Conservation (phyloP, 2,113 vertebrate species). For the Circaetus gallicus region DNA sequence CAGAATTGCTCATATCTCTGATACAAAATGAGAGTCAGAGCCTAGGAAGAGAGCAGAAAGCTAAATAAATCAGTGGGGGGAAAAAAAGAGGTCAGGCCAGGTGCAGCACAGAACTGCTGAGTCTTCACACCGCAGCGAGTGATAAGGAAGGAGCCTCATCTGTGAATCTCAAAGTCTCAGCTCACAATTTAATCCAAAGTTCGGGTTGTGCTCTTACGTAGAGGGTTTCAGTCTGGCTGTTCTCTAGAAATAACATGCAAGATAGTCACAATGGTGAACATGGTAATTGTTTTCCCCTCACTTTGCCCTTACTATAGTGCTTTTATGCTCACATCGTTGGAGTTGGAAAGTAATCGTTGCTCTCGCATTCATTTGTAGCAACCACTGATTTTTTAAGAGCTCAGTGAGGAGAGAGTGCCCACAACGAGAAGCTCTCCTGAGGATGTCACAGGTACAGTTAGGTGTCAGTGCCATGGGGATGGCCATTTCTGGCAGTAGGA, state of each 20-base stretch:
- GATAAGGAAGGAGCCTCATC: conserved; percentile 26
- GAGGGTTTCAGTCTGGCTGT: neutral
- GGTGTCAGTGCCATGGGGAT: neutral
- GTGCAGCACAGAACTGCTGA: conserved; percentile 50
- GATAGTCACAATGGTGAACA: neutral
- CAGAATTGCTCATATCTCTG: neutral
- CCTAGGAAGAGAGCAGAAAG: conserved; percentile 10
- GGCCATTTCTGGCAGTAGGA: neutral
- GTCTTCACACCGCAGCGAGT: neutral
- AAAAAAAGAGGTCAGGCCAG: conserved; percentile 38
- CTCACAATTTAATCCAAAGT: neutral
- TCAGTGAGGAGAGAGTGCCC: neutral
- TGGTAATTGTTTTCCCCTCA: neutral
- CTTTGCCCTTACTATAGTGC: neutral
- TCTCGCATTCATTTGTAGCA: neutral
- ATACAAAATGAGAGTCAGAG: neutral
- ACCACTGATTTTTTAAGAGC: neutral
- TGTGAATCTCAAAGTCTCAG: conserved; percentile 36
- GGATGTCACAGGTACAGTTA: neutral
- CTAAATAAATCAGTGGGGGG: conserved; percentile 28
- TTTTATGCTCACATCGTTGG: fast-evolving
- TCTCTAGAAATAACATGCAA: neutral
- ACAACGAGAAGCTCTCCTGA: neutral
- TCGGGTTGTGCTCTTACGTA: neutral
- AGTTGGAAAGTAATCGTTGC: neutral